A percentile compares a stretch with the other conserved stretches of the same genome.
These are phyloP conservation scores for Zeuzera pyrina DNA, from an alignment of 2,888 invertebrate genomes.

Conservation along the genomic window DNA sequence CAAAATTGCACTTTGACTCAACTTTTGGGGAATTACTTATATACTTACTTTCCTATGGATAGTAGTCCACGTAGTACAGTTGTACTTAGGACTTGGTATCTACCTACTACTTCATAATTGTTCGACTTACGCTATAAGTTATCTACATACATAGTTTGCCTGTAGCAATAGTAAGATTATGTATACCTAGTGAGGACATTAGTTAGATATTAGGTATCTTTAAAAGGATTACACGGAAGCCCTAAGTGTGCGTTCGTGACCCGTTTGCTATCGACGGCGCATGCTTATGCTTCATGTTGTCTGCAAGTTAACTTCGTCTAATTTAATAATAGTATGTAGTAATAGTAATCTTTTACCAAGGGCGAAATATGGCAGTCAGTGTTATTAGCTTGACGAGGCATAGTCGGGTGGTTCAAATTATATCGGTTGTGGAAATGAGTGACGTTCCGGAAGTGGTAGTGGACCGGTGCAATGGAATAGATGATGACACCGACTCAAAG, in stretches of 20 bases:
- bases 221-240: slow-evolving; percentile 69
- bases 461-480: slow-evolving; percentile 56
- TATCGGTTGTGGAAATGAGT: slow-evolving; percentile 41
- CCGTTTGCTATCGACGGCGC: slow-evolving; percentile 56
- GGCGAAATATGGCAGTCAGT: slow-evolving; percentile 56
- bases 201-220: slow-evolving; percentile 19
- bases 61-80: too few relatives aligned
- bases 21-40: too few relatives aligned
- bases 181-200: too few relatives aligned
- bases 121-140: too few relatives aligned
- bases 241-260: slow-evolving; percentile 65
- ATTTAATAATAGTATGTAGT: slow-evolving; percentile 68
- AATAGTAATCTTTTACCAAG: slow-evolving; percentile 67
- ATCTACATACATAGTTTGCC: too few relatives aligned
- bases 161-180: too few relatives aligned
- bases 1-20: too few relatives aligned
- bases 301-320: slow-evolving; percentile 62
- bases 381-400: slow-evolving; percentile 37
- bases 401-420: slow-evolving; percentile 32
- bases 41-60: too few relatives aligned
- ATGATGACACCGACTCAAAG: slow-evolving; percentile 27
- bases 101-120: too few relatives aligned
- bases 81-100: too few relatives aligned
- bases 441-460: slow-evolving; percentile 51
- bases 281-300: slow-evolving; percentile 55